phyloP scores from a whole-genome alignment of 2,113 vertebrate genomes.

The Aegotheles bennettii region DNA sequence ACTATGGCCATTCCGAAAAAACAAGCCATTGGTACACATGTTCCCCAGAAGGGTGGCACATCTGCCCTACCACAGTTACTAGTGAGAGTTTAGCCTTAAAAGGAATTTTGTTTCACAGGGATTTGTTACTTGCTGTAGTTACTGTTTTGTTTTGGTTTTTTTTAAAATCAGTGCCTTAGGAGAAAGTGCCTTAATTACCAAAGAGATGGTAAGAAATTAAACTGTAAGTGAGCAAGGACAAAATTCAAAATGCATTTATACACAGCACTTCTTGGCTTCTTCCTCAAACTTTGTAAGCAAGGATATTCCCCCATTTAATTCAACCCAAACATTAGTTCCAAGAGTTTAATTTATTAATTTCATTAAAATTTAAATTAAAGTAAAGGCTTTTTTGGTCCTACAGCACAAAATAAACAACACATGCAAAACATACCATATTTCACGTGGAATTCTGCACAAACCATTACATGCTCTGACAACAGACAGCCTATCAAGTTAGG shows the following conservation, averaged over 20 bases:
- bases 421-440: neutral
- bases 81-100: neutral
- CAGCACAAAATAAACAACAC: neutral
- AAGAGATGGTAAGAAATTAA: neutral
- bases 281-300: neutral
- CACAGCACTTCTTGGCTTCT: neutral
- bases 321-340: neutral
- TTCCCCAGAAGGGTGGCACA: neutral
- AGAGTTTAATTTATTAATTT: neutral
- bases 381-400: neutral
- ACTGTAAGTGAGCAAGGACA: neutral
- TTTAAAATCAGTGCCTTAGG: neutral
- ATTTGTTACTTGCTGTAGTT: neutral
- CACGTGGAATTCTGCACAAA: neutral
- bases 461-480: neutral
- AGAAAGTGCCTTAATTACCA: neutral
- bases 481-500: neutral
- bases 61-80: neutral
- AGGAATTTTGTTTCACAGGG: neutral
- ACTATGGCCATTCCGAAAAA: neutral
- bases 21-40: rapidly evolving
- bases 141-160: neutral
- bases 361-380: neutral
- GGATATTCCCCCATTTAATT: neutral
- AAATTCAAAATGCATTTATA: neutral